Evolutionary conservation across 2,113 vertebrate species (phyloP).

Genomic region (Acinonyx jubatus): DNA sequence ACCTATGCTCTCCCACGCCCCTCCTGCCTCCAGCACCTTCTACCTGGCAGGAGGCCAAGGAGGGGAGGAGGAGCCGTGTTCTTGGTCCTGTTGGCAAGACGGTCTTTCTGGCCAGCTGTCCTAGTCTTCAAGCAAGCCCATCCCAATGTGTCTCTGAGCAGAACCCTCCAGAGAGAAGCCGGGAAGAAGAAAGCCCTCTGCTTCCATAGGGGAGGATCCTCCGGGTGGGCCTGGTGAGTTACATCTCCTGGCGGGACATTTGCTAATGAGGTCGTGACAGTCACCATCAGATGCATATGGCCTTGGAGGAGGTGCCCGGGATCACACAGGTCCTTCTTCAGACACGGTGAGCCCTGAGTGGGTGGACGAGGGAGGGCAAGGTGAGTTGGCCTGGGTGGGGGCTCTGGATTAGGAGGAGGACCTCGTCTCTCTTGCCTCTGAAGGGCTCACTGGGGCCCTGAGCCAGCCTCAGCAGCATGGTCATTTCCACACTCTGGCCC

Average conservation of each 20-base stretch:
- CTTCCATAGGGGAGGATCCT: not conserved
- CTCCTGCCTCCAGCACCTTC: not conserved
- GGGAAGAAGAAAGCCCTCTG: not conserved
- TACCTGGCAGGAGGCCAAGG: not conserved
- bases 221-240: not conserved
- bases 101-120: not conserved
- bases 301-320: not conserved
- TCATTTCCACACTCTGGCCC: not conserved
- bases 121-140: not conserved
- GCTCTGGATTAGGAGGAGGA: not conserved
- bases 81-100: not conserved
- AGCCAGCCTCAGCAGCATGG: not conserved
- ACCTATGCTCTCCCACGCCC: rapidly evolving
- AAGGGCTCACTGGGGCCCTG: not conserved
- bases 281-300: not conserved
- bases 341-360: not conserved
- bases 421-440: not conserved
- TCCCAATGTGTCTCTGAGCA: not conserved
- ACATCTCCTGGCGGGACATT: not conserved
- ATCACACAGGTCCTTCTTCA: not conserved
- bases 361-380: not conserved
- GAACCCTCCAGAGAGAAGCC: not conserved
- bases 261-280: too few relatives aligned
- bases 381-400: too few relatives aligned
- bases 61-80: not conserved